These are phyloP conservation scores for Apistogramma diplotaenia DNA, from an alignment of 2,113 vertebrate genomes.

Conservation along the genomic window DNA sequence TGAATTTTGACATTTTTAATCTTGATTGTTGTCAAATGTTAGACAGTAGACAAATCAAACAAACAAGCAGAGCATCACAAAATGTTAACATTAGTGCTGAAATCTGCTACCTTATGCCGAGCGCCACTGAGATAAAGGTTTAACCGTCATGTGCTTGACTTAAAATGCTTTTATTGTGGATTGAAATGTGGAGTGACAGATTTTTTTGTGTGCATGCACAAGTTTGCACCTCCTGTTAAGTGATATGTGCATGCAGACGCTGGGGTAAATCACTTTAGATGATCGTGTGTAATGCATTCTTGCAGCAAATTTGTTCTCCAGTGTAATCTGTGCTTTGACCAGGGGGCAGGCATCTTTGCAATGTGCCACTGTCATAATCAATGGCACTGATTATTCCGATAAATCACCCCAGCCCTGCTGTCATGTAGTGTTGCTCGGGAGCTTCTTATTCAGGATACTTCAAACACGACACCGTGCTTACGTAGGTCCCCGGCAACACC, in stretches of 20 bases:
- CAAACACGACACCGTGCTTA: not conserved
- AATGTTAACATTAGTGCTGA: not conserved
- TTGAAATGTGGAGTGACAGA: not conserved
- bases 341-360: not conserved
- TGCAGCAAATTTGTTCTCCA: not conserved
- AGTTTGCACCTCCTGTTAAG: not conserved
- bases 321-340: not conserved
- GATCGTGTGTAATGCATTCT: not conserved
- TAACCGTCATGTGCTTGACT: too few species aligned
- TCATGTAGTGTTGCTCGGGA: not conserved
- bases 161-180: too few species aligned
- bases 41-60: not conserved
- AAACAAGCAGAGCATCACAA: not conserved
- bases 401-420: not conserved
- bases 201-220: too few species aligned
- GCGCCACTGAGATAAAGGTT: too few species aligned
- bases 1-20: not conserved
- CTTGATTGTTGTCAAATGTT: not conserved
- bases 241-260: not conserved
- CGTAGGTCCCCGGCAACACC: not conserved
- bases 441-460: not conserved
- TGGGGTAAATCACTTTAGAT: not conserved
- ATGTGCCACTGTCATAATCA: not conserved
- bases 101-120: too few species aligned
- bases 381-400: not conserved